Conservation (phyloP, 1,140 invertebrate genomes). For the Calliphora vicina region DNA sequence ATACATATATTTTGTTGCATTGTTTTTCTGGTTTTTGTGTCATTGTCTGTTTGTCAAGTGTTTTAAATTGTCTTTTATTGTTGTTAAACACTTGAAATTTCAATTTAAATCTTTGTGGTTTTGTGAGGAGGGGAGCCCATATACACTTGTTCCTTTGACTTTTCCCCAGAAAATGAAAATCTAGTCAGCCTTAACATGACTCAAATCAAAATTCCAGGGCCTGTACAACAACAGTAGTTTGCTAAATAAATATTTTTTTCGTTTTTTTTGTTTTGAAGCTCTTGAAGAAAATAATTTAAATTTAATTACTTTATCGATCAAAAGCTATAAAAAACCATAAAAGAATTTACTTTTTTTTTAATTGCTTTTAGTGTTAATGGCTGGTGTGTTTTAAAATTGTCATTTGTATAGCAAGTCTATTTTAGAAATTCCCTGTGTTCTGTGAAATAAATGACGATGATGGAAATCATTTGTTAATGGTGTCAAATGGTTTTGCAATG, state of each 20-base stretch:
- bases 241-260: neutral
- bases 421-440: neutral
- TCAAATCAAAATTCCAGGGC: neutral
- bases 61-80: neutral
- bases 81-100: conserved; percentile 31
- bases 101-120: conserved; percentile 31
- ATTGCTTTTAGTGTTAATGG: neutral
- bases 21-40: neutral
- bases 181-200: neutral
- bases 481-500: conserved; percentile 29
- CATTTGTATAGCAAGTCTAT: neutral
- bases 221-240: neutral
- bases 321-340: too few species aligned
- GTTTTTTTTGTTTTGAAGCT: neutral
- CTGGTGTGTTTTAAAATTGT: neutral
- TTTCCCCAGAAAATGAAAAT: neutral
- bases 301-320: conserved; percentile 1
- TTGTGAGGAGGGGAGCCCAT: neutral
- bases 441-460: conserved; percentile 19
- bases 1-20: conserved; percentile 5
- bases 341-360: neutral
- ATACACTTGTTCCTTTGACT: conserved; percentile 15
- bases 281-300: neutral
- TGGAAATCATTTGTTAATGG: conserved; percentile 36
- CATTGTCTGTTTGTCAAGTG: conserved; percentile 39